These are phyloP conservation scores for Calephelis perditalis DNA, from an alignment of 2,888 invertebrate species.

Conservation along the genomic window DNA sequence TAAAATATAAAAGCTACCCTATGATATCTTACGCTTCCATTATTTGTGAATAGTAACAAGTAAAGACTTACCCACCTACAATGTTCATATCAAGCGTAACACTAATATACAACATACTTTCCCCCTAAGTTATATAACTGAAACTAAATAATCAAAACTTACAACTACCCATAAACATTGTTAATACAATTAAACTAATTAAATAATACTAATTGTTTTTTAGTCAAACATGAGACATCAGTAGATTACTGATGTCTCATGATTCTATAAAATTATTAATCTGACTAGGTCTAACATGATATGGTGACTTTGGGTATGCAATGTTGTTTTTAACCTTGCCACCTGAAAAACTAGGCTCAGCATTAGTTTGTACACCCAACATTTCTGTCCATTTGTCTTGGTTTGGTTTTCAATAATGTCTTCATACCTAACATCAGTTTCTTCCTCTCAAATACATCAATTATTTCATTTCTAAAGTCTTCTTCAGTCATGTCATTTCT, in stretches of 20 bases:
- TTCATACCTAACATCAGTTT: neutral
- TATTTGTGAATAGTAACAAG: no score
- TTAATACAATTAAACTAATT: no score
- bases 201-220: no score
- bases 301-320: constrained; percentile 15
- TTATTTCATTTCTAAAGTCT: constrained; percentile 8
- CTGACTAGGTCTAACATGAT: constrained; percentile 14
- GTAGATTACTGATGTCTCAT: neutral
- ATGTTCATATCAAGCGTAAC: no score
- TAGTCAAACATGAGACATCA: neutral
- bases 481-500: no score
- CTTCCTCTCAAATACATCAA: neutral
- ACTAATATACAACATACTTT: no score
- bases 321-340: constrained; percentile 20
- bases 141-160: no score
- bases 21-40: no score
- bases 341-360: constrained; percentile 6
- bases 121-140: no score
- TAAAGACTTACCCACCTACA: no score
- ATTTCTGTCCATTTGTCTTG: constrained; percentile 20
- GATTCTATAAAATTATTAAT: constrained; percentile 1
- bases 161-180: no score
- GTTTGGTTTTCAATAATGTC: constrained; percentile 17
- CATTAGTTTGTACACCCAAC: constrained; percentile 19
- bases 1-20: no score